phyloP scores from a whole-genome alignment of 2,888 invertebrate species.

The Erynnis tages region DNA sequence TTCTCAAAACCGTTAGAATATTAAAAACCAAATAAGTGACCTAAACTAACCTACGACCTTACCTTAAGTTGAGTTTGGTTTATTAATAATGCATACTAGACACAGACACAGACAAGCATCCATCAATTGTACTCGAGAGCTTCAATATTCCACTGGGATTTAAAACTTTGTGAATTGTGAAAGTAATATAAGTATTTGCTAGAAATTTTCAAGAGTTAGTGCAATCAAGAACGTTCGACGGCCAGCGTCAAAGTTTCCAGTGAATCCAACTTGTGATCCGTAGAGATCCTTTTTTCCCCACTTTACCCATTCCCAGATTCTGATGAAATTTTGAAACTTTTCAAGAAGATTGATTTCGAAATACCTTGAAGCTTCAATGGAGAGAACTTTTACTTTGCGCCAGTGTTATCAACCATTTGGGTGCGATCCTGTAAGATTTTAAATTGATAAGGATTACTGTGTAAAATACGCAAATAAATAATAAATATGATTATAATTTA shows the following conservation, averaged over 20 bases:
- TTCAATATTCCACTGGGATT: constrained; percentile 9
- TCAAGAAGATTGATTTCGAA: constrained; percentile 54
- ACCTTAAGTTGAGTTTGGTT: no score
- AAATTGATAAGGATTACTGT: no score
- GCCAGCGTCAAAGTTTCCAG: constrained; percentile 54
- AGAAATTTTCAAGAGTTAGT: constrained; percentile 57
- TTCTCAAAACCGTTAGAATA: no score
- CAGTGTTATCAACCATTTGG: no score
- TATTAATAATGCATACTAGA: no score
- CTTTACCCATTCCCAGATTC: constrained; percentile 56
- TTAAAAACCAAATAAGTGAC: no score
- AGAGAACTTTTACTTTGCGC: constrained; percentile 40
- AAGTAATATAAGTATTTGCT: constrained; percentile 52
- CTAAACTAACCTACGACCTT: no score
- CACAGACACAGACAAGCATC: no score
- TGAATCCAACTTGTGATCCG: constrained; percentile 60
- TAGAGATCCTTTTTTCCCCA: constrained; percentile 53
- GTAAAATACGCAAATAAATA: no score
- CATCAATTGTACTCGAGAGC: neutral
- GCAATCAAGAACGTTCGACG: constrained; percentile 70
- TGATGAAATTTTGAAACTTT: constrained; percentile 69
- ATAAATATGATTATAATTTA: no score
- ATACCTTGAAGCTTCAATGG: constrained; percentile 36
- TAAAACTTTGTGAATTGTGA: constrained; percentile 22
- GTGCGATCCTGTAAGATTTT: no score